phyloP scores from a whole-genome alignment of 2,113 vertebrate species.

The Gopherus flavomarginatus region DNA sequence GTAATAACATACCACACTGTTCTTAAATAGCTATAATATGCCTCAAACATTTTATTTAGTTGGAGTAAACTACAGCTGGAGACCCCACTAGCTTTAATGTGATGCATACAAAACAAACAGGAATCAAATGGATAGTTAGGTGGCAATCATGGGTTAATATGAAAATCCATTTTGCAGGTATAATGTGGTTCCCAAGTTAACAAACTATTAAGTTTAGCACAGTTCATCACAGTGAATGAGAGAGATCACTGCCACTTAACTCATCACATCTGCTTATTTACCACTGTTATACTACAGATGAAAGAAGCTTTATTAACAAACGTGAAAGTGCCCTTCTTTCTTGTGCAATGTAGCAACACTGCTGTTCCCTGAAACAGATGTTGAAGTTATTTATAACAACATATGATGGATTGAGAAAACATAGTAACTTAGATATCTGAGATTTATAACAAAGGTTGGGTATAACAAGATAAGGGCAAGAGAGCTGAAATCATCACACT shows the following conservation, averaged over 20 bases:
- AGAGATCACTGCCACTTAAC: accelerated
- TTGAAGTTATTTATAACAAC: neutral
- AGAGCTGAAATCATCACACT: neutral
- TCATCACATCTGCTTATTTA: neutral
- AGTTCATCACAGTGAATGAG: neutral
- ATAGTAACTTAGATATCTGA: neutral
- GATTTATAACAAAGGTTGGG: neutral
- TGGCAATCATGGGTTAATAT: neutral
- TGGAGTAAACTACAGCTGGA: neutral
- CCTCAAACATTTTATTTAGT: neutral
- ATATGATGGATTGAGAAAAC: neutral
- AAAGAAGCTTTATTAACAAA: neutral
- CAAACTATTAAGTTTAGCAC: neutral
- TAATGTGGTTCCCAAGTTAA: neutral
- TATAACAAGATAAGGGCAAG: neutral
- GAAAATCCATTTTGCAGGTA: neutral
- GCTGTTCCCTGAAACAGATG: neutral
- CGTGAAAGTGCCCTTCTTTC: neutral
- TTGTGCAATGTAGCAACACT: neutral
- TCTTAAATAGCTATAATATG: neutral
- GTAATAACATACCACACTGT: neutral
- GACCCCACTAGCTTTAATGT: neutral
- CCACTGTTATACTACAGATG: neutral
- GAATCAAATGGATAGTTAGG: neutral
- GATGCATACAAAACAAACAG: neutral